Percentiles rank a stretch among this genome's conserved stretches.
Conservation (phyloP, 2,888 invertebrate species). For the Tipula vernalis region DNA sequence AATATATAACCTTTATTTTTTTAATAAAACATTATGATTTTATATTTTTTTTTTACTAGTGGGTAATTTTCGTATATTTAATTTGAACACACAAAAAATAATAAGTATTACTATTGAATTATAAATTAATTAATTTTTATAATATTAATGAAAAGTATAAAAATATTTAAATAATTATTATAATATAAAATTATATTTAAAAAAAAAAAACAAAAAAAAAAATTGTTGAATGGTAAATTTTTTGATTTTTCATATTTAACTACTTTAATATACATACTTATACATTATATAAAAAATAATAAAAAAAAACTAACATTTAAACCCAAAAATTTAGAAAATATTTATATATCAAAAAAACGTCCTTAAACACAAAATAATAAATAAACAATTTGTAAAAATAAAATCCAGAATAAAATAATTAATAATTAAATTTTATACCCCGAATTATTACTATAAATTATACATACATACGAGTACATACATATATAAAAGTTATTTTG, state of each 20-base stretch:
- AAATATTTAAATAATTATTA: neutral
- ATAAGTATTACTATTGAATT: neutral
- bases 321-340: neutral
- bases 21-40: neutral
- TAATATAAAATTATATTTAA: neutral
- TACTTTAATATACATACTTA: neutral
- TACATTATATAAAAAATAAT: neutral
- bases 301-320: neutral
- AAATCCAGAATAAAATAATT: neutral
- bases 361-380: neutral
- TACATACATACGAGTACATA: neutral
- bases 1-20: neutral
- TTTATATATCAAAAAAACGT: constrained; percentile 6
- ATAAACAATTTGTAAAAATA: neutral
- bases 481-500: neutral
- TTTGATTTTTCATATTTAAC: neutral
- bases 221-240: neutral
- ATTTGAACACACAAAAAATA: neutral
- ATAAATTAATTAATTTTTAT: neutral
- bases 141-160: neutral
- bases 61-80: neutral
- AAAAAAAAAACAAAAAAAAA: neutral
- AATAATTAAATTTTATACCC: constrained; percentile 8
- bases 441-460: neutral
- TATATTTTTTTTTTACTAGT: neutral